Evolutionary conservation across 2,113 vertebrate genomes (phyloP).

Genomic region (Pogonocichla stellata): DNA sequence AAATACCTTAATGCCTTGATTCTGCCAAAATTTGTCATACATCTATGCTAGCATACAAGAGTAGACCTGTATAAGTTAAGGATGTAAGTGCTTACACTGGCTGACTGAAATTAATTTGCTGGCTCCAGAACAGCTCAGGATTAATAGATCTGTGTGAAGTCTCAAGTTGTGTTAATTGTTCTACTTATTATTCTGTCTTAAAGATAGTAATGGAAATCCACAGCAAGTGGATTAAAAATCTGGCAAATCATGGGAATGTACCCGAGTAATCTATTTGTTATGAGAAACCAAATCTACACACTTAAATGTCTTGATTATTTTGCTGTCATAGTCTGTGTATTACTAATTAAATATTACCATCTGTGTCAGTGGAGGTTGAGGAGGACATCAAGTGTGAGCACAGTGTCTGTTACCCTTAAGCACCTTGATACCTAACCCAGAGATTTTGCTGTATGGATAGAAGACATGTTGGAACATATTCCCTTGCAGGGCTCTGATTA

Average conservation of each 20-base stretch:
- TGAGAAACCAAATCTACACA: not conserved
- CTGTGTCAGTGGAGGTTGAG: not conserved
- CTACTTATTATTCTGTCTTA: not conserved
- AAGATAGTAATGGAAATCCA: not conserved
- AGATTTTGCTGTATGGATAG: not conserved
- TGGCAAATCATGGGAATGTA: not conserved
- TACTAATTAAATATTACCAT: not conserved
- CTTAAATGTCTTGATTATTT: not conserved
- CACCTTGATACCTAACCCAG: not conserved
- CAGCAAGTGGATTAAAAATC: not conserved
- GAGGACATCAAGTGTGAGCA: not conserved
- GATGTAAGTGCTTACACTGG: not conserved
- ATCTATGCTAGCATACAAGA: not conserved
- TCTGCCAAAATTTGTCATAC: not conserved
- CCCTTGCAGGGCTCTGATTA: not conserved
- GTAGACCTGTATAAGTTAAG: not conserved
- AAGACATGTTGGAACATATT: not conserved
- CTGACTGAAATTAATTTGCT: not conserved
- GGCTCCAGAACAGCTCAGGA: not conserved
- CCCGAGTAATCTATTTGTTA: not conserved
- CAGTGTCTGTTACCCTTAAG: not conserved
- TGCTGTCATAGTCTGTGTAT: rapidly evolving
- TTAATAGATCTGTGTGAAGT: not conserved
- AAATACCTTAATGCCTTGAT: not conserved
- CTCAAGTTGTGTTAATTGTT: not conserved